Evolutionary conservation across 2,888 invertebrate species (phyloP), one percentile per base, ranked within the genome.

Genomic region (Drosophila nr. fundita): DNA sequence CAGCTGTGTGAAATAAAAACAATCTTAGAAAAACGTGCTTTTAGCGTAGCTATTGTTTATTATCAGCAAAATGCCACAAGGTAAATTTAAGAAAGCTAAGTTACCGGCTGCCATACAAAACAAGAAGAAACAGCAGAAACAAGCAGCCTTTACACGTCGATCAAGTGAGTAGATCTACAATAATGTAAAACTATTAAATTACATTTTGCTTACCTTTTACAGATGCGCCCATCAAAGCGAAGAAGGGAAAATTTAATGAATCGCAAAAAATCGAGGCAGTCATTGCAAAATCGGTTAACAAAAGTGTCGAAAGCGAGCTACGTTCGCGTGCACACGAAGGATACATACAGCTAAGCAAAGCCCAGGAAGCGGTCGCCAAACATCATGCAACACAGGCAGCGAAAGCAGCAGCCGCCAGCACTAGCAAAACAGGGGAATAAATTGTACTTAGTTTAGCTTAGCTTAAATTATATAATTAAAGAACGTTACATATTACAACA

Each of bases 171-270:
- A 36, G 6, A 27, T 38, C 83, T 67, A 80, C 62, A 71, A 54
- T 53, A 32, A 21, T 21, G 42, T 45, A 34, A 15, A 15, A 21
- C 49, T 42, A 38, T 29, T 59, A 34, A 64, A 48, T 42, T 21
- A n/a, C 0, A 10, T 38, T 18, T 11, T 27, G 10, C 24, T 76
- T 94, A 94, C 91, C 91, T 93, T 93, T 88, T 90, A 15, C 71
- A 95, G 95, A 95, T 93, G 94, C 95, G 13, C 96, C 95, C 7
- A 94, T 95, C 53, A 94, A 94, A 76, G 93, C 95, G 0, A 95
- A 95, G 84, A 96, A 96, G 89, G 90, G 92, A 21, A 95, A 94
- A 78, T 93, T 94, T 34, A 93, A 94, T 72, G 95, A 95, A 91
- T 91, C 94, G 0, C 94, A 94, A 65, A 95, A 95, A 86, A 92